Evolutionary conservation across 2,888 invertebrate species (phyloP).

Genomic region (Boloria selene): DNA sequence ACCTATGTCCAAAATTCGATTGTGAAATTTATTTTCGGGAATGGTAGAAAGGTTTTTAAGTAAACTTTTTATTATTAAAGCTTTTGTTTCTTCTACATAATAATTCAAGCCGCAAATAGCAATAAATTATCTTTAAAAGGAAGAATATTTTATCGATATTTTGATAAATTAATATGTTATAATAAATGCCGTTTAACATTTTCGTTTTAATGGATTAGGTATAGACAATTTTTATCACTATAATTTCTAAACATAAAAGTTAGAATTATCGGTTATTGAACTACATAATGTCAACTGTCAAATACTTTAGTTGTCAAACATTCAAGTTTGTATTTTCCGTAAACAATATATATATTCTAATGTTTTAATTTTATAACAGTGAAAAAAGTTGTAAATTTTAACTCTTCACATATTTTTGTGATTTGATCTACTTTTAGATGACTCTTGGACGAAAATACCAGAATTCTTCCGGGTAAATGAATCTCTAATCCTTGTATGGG

Average conservation of each 20-base stretch:
- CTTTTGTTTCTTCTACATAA: no score
- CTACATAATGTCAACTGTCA: conserved; percentile 25
- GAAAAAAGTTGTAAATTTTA: conserved; percentile 19
- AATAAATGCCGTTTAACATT: no score
- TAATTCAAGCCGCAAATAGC: no score
- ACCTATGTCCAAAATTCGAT: no score
- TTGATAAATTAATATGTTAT: no score
- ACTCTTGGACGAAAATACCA: conserved; percentile 79
- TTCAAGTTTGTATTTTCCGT: conserved; percentile 27
- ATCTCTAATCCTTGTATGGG: conserved; percentile 58
- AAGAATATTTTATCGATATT: no score
- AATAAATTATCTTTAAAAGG: no score
- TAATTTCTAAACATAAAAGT: conserved; percentile 5
- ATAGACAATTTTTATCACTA: no score
- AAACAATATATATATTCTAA: conserved; percentile 32
- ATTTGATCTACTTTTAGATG: conserved; percentile 54
- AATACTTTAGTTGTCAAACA: conserved; percentile 18
- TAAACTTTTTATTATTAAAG: no score
- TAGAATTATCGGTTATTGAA: conserved; percentile 7
- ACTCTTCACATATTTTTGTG: conserved; percentile 23
- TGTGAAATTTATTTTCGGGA: no score
- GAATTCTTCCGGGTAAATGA: conserved; percentile 79
- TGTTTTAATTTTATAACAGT: conserved; percentile 27
- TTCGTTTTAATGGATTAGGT: no score
- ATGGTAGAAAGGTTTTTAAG: no score